Evolutionary conservation across 2,888 invertebrate species (phyloP), one percentile per base, ranked within the genome.

Genomic region (Hypena proboscidalis): DNA sequence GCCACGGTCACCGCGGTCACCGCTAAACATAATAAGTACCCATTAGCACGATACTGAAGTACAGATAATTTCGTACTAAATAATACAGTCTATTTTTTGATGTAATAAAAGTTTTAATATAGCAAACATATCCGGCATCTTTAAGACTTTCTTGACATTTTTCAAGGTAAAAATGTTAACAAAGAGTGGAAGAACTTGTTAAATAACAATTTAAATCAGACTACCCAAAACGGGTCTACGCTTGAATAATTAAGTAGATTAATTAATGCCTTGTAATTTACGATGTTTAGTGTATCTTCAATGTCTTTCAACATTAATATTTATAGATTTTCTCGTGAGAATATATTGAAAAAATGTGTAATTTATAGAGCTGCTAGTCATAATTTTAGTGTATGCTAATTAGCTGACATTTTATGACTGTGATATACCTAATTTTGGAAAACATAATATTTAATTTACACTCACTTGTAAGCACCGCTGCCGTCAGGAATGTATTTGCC

Each of bases 1-100:
- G n/a, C 85, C 85, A 9, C 84, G 79, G 70, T 85, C 85, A 4
- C 85, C 85, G 19, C 85, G 81, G 55, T 86, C 85, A 37, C 86
- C 85, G 42, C 86, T 86, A 47, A 15, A 54, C 41, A 27, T 29
- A 33, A 43, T 3, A 39, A 9, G 5, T 4, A 5, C 17, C 3
- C 5, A n/a, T n/a, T n/a, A n/a, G n/a, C n/a, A n/a, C n/a, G n/a
- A n/a, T n/a, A n/a, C n/a, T n/a, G n/a, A n/a, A n/a, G n/a, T n/a
- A n/a, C n/a, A n/a, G n/a, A n/a, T n/a, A n/a, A n/a, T n/a, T n/a
- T n/a, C n/a, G n/a, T n/a, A n/a, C n/a, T n/a, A n/a, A n/a, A n/a
- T n/a, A n/a, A n/a, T n/a, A n/a, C n/a, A n/a, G n/a, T n/a, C n/a
- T n/a, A n/a, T n/a, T n/a, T n/a, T n/a, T n/a, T n/a, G n/a, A n/a